These are phyloP conservation scores for Taenioides sp. DNA, from an alignment of 2,797 vertebrate genomes.

Conservation along the genomic window DNA sequence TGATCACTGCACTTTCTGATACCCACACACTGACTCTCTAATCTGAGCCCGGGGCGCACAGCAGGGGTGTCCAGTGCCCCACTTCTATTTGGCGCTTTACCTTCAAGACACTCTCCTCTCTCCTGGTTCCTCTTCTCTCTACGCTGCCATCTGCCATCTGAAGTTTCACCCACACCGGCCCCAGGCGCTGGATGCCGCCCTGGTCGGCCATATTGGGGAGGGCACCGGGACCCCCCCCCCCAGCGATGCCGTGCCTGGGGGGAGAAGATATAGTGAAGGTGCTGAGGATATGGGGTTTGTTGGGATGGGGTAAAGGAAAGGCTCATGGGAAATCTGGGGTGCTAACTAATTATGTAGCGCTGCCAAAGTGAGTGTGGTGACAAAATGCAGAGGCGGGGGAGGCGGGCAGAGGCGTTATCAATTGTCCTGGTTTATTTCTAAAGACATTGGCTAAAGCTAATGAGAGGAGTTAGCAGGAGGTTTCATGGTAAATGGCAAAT, in stretches of 20 bases:
- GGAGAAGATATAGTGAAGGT: constrained; percentile 79
- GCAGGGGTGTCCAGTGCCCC: constrained; percentile 61
- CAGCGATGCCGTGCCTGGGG: constrained; percentile 71
- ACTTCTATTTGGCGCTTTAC: constrained; percentile 73
- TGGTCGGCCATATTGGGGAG: constrained; percentile 74
- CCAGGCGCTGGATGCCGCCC: constrained; percentile 66
- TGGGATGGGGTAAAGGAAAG: constrained; percentile 67
- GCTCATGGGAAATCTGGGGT: constrained; percentile 82
- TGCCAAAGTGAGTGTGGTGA: constrained; percentile 78
- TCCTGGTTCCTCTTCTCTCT: constrained; percentile 30
- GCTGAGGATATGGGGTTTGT: constrained; percentile 74
- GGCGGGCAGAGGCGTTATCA: constrained; percentile 69
- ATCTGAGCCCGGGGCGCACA: constrained; percentile 69
- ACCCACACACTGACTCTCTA: constrained; percentile 70
- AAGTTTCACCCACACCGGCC: constrained; percentile 78
- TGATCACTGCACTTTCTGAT: constrained; percentile 67
- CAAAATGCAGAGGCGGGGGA: constrained; percentile 69
- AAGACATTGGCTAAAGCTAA: constrained; percentile 62
- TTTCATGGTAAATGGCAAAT: constrained; percentile 43
- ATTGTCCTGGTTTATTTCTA: constrained; percentile 66
- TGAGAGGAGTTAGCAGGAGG: constrained; percentile 60
- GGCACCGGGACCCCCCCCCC: constrained; percentile 77
- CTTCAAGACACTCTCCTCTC: constrained; percentile 70
- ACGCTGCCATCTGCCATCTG: constrained; percentile 80
- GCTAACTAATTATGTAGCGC: constrained; percentile 77